phyloP scores from a whole-genome alignment of 1,140 invertebrate species.

The Diachasma alloeum region DNA sequence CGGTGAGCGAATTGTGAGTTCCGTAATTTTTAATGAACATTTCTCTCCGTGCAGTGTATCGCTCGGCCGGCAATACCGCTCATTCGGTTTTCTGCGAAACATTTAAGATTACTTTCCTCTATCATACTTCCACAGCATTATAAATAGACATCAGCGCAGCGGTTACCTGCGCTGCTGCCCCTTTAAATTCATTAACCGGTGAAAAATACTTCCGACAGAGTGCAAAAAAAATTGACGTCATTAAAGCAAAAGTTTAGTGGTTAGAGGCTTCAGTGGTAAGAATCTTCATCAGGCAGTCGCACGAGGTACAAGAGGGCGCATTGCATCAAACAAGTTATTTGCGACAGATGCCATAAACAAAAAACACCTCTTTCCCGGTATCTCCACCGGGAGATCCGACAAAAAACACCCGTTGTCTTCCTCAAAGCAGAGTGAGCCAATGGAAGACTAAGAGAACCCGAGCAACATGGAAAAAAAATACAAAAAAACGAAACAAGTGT shows the following conservation, averaged over 20 bases:
- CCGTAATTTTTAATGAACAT: no score
- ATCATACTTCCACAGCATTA: no score
- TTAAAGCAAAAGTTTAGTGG: constrained; percentile 41
- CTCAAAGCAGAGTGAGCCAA: neutral
- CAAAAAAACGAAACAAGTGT: neutral
- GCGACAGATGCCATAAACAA: neutral
- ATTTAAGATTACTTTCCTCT: no score
- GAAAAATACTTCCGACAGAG: no score
- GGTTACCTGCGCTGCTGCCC: no score
- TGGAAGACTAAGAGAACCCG: neutral
- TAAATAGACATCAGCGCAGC: no score
- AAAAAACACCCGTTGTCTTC: neutral
- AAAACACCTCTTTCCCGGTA: neutral
- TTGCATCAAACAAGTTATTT: neutral
- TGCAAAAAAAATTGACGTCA: constrained; percentile 46
- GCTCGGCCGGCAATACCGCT: no score
- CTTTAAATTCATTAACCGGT: no score
- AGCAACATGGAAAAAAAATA: neutral
- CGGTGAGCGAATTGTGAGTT: no score
- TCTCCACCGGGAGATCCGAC: neutral
- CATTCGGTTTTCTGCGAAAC: no score
- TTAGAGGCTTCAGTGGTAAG: constrained; percentile 29
- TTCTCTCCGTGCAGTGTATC: no score
- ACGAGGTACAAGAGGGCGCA: neutral
- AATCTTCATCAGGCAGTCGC: constrained; percentile 44